A percentile compares a stretch with the other conserved stretches of the same genome.
These are phyloP conservation scores for Nasonia giraulti DNA, from an alignment of 1,140 invertebrate genomes.

Conservation along the genomic window DNA sequence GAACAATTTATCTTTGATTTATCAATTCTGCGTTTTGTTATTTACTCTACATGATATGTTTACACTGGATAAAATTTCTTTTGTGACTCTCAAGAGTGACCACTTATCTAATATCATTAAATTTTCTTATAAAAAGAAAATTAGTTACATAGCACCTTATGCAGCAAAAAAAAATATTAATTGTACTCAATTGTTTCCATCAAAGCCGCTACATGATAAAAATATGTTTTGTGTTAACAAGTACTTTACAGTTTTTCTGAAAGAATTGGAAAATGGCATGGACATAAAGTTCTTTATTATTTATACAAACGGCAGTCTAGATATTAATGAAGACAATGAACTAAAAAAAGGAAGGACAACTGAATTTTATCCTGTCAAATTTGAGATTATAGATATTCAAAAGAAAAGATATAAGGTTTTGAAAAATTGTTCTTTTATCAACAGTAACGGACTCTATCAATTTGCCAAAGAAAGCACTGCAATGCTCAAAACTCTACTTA, in stretches of 20 bases:
- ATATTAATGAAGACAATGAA: constrained; percentile 13
- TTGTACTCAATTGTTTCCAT: constrained; percentile 52
- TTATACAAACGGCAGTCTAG: constrained; percentile 9
- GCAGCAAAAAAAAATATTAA: constrained; percentile 47
- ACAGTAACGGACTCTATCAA: constrained; percentile 53
- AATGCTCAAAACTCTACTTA: constrained; percentile 27
- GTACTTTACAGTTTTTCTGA: constrained; percentile 25
- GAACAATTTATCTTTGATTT: constrained; percentile 31
- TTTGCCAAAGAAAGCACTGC: constrained; percentile 44
- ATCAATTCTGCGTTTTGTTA: constrained; percentile 53
- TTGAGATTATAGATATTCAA: constrained; percentile 51
- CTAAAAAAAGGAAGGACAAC: constrained; percentile 27
- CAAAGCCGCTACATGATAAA: neutral
- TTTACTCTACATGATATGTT: constrained; percentile 54
- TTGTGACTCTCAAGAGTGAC: constrained; percentile 40
- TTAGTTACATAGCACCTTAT: constrained; percentile 46
- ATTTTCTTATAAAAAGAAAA: constrained; percentile 52
- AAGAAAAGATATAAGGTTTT: constrained; percentile 54
- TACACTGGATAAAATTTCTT: constrained; percentile 53
- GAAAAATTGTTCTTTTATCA: constrained; percentile 52
- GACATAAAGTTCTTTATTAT: constrained; percentile 14
- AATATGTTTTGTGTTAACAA: constrained; percentile 27
- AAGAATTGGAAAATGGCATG: constrained; percentile 8
- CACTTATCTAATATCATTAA: constrained; percentile 41
- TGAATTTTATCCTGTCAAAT: constrained; percentile 44